phyloP scores from a whole-genome alignment of 2,113 vertebrate genomes.

The Phocoena sinus region DNA sequence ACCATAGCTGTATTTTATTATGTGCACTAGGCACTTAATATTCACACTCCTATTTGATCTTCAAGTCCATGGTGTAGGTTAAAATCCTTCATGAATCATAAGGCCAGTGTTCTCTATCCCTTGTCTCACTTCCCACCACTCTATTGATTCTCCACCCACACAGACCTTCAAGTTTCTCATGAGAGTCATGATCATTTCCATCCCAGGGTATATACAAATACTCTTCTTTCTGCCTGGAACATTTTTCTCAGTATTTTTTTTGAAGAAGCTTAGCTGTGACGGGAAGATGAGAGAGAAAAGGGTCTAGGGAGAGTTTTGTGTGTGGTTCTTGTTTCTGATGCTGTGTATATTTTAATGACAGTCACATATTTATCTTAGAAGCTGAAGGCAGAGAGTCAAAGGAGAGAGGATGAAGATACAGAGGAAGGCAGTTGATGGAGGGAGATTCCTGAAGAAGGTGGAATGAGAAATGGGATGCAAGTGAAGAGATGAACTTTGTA shows the following conservation, averaged over 20 bases:
- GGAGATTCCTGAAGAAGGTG: not conserved
- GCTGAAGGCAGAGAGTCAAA: not conserved
- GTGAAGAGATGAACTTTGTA: not conserved
- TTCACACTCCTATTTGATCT: not conserved
- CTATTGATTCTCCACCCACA: not conserved
- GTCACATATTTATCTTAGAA: not conserved
- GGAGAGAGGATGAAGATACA: not conserved
- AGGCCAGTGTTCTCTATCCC: not conserved
- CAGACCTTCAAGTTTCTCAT: not conserved
- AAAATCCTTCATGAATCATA: not conserved
- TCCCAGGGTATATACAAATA: not conserved
- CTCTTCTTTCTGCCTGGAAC: not conserved
- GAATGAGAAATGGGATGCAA: not conserved
- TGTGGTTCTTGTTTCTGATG: not conserved
- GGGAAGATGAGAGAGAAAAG: not conserved
- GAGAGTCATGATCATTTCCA: not conserved
- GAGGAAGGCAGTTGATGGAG: not conserved
- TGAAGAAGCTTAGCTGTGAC: not conserved
- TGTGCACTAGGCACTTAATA: not conserved
- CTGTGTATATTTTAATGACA: not conserved
- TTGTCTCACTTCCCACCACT: not conserved
- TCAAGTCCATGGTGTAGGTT: not conserved
- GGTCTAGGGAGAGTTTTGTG: not conserved
- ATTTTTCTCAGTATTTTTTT: not conserved
- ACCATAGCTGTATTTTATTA: not conserved